Conservation (phyloP, 1,140 invertebrate species). For the Stegodyphus dumicola region DNA sequence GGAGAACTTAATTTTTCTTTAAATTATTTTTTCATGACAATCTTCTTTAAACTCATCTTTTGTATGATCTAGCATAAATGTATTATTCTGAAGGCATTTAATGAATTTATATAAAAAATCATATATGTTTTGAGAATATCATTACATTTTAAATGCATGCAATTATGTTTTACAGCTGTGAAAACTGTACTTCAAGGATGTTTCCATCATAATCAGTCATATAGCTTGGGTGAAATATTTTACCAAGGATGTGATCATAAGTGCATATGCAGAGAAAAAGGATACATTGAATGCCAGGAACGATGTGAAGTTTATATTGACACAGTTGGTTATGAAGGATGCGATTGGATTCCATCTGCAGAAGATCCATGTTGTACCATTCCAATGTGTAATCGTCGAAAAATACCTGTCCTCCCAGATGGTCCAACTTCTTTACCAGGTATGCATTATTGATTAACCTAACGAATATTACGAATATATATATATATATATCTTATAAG, state of each 20-base stretch:
- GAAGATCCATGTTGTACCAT: conserved; percentile 86
- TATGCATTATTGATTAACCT: not conserved
- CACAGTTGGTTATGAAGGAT: conserved; percentile 73
- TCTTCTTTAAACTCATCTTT: too few relatives aligned
- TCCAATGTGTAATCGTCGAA: conserved; percentile 77
- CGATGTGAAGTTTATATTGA: conserved; percentile 71
- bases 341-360: conserved; percentile 74
- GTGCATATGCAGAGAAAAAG: conserved; percentile 80
- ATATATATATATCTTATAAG: too few relatives aligned
- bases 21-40: too few relatives aligned
- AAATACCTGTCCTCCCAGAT: conserved; percentile 40
- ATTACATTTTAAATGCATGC: not conserved
- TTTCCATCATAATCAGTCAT: conserved; percentile 79
- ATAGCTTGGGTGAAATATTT: conserved; percentile 78
- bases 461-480: too few relatives aligned
- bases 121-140: not conserved
- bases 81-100: too few relatives aligned
- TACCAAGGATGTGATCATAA: conserved; percentile 82
- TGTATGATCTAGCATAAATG: too few relatives aligned
- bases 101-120: too few relatives aligned
- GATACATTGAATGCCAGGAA: conserved; percentile 78
- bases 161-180: conserved; percentile 25
- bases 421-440: conserved; percentile 15
- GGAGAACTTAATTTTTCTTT: too few relatives aligned
- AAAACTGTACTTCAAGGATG: conserved; percentile 73